A percentile compares a stretch with the other conserved stretches of the same genome.
phyloP scores from a whole-genome alignment of 1,140 invertebrate species.

The Trichogramma pretiosum region DNA sequence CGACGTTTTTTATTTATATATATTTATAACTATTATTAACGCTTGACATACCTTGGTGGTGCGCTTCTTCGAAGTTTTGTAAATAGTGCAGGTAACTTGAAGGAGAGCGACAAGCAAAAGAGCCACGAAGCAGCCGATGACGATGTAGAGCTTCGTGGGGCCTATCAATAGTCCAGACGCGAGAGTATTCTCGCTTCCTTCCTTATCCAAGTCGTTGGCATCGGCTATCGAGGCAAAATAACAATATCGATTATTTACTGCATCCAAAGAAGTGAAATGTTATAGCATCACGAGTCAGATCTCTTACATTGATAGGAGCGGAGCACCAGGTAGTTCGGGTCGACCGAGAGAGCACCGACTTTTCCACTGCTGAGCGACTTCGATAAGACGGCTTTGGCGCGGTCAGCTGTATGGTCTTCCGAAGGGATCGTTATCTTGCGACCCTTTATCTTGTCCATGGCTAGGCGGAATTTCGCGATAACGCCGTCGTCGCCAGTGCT shows the following conservation, averaged over 20 bases:
- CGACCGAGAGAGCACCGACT: conserved; percentile 68
- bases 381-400: conserved; percentile 49
- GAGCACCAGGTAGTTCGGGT: conserved; percentile 65
- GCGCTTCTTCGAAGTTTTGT: conserved; percentile 55
- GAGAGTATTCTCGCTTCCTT: conserved; percentile 28
- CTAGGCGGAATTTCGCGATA: conserved; percentile 56
- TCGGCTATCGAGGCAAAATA: too few species aligned
- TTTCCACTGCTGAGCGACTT: conserved; percentile 61
- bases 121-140: conserved; percentile 71
- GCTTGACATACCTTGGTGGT: conserved; percentile 56
- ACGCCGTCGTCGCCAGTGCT: conserved; percentile 51
- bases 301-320: conserved; percentile 47
- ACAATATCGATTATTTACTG: conserved; percentile 36
- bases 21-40: too few species aligned
- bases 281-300: background rate
- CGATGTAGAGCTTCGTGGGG: conserved; percentile 66
- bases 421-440: conserved; percentile 41
- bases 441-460: conserved; percentile 58
- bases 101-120: conserved; percentile 69
- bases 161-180: conserved; percentile 30
- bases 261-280: conserved; percentile 10
- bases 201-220: conserved; percentile 26
- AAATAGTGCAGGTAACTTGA: conserved; percentile 77
- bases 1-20: background rate
- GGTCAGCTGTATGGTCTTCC: conserved; percentile 37